Evolutionary conservation across 2,888 invertebrate species (phyloP).

Genomic region (Archaeoteleia sp.): DNA sequence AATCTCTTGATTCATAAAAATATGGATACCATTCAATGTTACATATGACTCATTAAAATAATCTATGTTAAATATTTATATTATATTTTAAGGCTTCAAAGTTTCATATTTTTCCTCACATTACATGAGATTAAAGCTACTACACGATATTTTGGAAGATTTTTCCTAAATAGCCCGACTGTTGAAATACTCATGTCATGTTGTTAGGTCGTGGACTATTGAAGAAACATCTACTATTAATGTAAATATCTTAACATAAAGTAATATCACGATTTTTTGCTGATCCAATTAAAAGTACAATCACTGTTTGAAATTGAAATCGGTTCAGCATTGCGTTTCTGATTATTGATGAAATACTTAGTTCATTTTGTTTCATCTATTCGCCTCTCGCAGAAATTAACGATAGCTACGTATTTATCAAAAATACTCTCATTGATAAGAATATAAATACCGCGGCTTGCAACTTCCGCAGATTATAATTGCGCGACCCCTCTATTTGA

Average conservation of each 20-base stretch:
- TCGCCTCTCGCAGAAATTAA: neutral
- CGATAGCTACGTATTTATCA: constrained; percentile 1
- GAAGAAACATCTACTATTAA: too few species aligned
- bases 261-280: too few species aligned
- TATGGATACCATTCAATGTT: too few species aligned
- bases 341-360: neutral
- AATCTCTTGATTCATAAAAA: too few species aligned
- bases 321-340: neutral
- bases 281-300: too few species aligned
- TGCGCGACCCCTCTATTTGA: neutral
- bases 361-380: neutral
- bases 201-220: neutral
- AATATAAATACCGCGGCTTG: constrained; percentile 7
- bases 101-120: constrained; percentile 8
- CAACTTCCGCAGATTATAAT: constrained; percentile 1
- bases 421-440: constrained; percentile 17
- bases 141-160: neutral
- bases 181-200: neutral
- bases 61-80: neutral
- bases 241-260: too few species aligned
- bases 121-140: neutral
- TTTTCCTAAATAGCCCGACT: neutral
- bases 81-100: neutral
- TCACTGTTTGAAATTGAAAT: neutral
- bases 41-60: too few species aligned